These are phyloP conservation scores for Eriocheir sinensis DNA, from an alignment of 1,140 invertebrate genomes.

Conservation along the genomic window DNA sequence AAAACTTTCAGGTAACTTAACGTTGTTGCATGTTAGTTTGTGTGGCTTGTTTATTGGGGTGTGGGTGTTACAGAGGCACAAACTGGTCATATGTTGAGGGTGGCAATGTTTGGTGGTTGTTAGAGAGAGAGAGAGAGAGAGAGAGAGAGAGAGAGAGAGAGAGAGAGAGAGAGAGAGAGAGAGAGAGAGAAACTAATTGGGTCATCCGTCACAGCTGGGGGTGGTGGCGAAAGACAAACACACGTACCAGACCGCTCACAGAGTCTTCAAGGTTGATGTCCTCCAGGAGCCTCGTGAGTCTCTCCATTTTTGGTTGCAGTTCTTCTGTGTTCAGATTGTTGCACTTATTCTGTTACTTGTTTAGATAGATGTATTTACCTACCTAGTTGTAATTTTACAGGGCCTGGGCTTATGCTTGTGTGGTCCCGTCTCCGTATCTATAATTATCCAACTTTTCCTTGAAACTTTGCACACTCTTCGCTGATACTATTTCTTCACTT, in stretches of 20 bases:
- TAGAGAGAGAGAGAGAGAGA: neutral
- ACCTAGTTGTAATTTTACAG: no score
- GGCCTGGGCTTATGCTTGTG: no score
- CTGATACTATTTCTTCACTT: no score
- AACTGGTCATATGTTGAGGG: no score
- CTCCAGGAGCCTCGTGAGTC: slow-evolving; percentile 85
- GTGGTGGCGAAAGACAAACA: slow-evolving; percentile 89
- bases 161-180: neutral
- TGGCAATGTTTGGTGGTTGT: no score
- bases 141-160: neutral
- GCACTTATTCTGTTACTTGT: no score
- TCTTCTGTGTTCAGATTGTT: no score
- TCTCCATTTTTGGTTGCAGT: neutral
- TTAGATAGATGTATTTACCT: no score
- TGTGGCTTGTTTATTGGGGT: neutral
- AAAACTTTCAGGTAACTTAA: slow-evolving; percentile 83
- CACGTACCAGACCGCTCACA: slow-evolving; percentile 87
- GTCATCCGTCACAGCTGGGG: slow-evolving; percentile 85
- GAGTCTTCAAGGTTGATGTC: slow-evolving; percentile 83
- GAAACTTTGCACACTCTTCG: no score
- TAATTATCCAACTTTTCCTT: no score
- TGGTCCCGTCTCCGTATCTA: no score
- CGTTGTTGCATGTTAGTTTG: neutral
- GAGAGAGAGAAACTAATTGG: neutral
- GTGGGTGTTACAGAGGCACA: no score